Evolutionary conservation across 2,888 invertebrate genomes (phyloP), one percentile per base, ranked within the genome.

Genomic region (Hofmannophila pseudospretella): DNA sequence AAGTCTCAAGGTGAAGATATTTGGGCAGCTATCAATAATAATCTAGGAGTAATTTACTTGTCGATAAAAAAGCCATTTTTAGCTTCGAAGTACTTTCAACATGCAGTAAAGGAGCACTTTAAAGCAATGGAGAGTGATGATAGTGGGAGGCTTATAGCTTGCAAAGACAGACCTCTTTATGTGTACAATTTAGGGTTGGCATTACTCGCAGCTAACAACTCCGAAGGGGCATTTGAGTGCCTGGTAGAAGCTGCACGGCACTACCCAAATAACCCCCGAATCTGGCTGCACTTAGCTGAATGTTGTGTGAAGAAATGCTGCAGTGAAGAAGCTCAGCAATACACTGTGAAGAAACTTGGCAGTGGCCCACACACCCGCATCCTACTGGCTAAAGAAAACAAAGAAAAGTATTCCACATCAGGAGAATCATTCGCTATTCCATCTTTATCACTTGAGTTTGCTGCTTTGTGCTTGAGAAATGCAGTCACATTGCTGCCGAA

Each of bases 261-360:
- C 39, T 95, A 94, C 60, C 95, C 95, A 44, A 93, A 93, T 53
- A 97, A 97, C 75, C 94, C 97, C 2, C 88, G 95, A 38, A 88
- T 98, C 26, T 99, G 98, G 98, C 84, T 97, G 39, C 89, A 98
- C 54, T 87, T 98, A 57, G 97, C 98, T 0, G 98, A 98, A 76
- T 96, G 97, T 64, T 96, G 96, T 69, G 94, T 96, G 29, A 90
- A 89, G 54, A 89, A 89, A 59, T 89, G 91, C 55, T 91, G 91
- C 61, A 81, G 82, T 45, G 89, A 90, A 51, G 88, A 89, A 65
- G 62, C 66, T 3, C 71, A 80, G 38, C 80, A 84, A 41, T 79
- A 79, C 26, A 71, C 76, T 3, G 78, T 85, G 1, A 82, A 80
- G 43, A 85, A 84, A 51, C 49, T 88, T 10, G 86, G 88, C 7